A percentile compares a stretch with the other conserved stretches of the same genome.
These are phyloP conservation scores for Neodon shergylaensis DNA, from an alignment of 2,113 vertebrate genomes.

Conservation along the genomic window DNA sequence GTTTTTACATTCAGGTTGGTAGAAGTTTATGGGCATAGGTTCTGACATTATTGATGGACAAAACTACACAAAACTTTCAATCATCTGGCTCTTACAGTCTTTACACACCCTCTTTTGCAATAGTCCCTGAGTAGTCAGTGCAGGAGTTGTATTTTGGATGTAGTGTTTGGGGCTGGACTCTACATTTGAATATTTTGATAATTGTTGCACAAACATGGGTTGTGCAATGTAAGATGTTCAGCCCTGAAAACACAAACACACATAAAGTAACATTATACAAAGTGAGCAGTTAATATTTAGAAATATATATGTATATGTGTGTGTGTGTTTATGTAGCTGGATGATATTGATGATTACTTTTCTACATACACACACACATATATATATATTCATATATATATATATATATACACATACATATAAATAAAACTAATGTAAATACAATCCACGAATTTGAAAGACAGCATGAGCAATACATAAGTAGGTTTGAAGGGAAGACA, in stretches of 20 bases:
- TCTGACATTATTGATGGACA: neutral
- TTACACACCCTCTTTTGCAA: neutral
- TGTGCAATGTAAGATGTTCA: neutral
- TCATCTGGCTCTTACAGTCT: neutral
- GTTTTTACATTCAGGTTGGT: too few species aligned
- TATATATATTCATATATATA: too few species aligned
- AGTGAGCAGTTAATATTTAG: neutral
- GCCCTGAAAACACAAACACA: neutral
- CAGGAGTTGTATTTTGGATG: neutral
- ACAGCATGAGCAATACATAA: neutral
- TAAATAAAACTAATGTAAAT: too few species aligned
- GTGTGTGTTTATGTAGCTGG: too few species aligned
- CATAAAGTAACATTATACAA: neutral
- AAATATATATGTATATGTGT: neutral
- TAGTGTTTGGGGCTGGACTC: neutral
- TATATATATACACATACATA: too few species aligned
- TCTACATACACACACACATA: too few species aligned
- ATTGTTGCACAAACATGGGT: neutral
- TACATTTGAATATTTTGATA: neutral
- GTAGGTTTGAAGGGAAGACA: neutral
- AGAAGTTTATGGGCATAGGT: too few species aligned
- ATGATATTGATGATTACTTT: too few species aligned
- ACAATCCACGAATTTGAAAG: neutral
- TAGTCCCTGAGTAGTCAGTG: too few species aligned
- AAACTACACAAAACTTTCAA: neutral